These are phyloP conservation scores for Adelosebastes latens DNA, from an alignment of 2,797 vertebrate genomes.

Conservation along the genomic window DNA sequence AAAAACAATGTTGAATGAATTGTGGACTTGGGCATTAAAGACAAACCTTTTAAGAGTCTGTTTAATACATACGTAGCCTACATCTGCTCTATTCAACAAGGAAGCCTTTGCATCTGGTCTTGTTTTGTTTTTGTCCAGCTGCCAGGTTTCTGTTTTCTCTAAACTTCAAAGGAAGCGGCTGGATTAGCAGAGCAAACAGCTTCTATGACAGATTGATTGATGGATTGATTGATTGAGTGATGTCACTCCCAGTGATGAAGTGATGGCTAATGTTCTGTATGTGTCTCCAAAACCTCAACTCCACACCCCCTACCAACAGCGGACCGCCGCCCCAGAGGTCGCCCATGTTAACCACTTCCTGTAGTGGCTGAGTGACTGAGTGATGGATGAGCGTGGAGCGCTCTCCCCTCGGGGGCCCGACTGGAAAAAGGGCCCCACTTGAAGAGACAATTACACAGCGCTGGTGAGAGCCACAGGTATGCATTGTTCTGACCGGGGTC, in stretches of 20 bases:
- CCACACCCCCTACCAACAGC: slow-evolving; percentile 23
- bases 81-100: neutral
- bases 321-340: slow-evolving; percentile 67
- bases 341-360: slow-evolving; percentile 81
- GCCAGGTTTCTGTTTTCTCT: slow-evolving; percentile 24
- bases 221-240: slow-evolving; percentile 60
- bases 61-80: neutral
- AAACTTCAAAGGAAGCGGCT: slow-evolving; percentile 53
- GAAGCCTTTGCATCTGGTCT: neutral
- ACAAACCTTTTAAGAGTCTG: neutral
- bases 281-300: slow-evolving; percentile 38
- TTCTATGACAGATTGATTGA: slow-evolving; percentile 47
- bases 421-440: slow-evolving; percentile 70
- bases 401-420: slow-evolving; percentile 63
- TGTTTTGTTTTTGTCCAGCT: neutral
- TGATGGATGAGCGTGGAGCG: slow-evolving; percentile 75
- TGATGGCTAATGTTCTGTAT: slow-evolving; percentile 56
- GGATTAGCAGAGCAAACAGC: slow-evolving; percentile 55
- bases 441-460: slow-evolving; percentile 76
- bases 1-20: neutral
- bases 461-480: slow-evolving; percentile 79
- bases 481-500: slow-evolving; percentile 82
- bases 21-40: neutral
- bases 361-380: slow-evolving; percentile 78
- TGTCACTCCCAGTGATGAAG: slow-evolving; percentile 60